Evolutionary conservation across 2,113 vertebrate genomes (phyloP), one percentile per base, ranked within the genome.

Genomic region (Otis tarda): DNA sequence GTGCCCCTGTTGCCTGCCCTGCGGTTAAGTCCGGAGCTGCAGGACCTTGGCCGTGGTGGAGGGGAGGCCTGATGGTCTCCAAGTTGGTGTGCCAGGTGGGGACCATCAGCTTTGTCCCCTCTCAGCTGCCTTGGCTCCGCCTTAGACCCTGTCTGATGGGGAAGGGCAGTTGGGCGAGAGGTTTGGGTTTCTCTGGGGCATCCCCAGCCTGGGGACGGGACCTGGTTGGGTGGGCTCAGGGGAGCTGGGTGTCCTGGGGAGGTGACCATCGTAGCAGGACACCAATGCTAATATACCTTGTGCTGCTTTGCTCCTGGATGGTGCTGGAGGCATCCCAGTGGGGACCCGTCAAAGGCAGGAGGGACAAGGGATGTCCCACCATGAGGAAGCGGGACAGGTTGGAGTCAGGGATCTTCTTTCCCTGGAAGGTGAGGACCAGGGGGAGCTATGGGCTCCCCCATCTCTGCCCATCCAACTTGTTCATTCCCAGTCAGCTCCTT

Each of bases 381-480:
- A 3, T 0, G 9, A 77, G 49, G 14, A 88, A 16, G 22, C 31
- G 85, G 73, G 47, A 39, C 3, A 14, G 70, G 15, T 53, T 53
- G 53, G 31, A 87, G 43, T 33, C 1, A 0, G 23, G 53, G 53
- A 76, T 75, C 14, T 7, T 4, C 43, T 84, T 80, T 82, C 16
- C 27, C 37, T 68, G 86, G 45, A 56, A 83, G 55, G 24, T 93
- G 84, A 82, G 82, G 59, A 49, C 18, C 10, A 12, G 16, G 14
- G 1, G 5, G 4, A 81, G 4, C 41, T 74, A 6, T 0, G 2
- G 24, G 9, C 20, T 43, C 43, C 10, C 25, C 24, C 4, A 20
- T 53, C 30, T 33, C 65, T 87, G 67, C 13, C 24, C 45, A 47
- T 68, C 9, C 63, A 41, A 17, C 56, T 64, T 1, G 0, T 69